A percentile compares a stretch with the other conserved stretches of the same genome.
Evolutionary conservation across 2,797 vertebrate species (phyloP).

Genomic region (Melopsittacus undulatus): DNA sequence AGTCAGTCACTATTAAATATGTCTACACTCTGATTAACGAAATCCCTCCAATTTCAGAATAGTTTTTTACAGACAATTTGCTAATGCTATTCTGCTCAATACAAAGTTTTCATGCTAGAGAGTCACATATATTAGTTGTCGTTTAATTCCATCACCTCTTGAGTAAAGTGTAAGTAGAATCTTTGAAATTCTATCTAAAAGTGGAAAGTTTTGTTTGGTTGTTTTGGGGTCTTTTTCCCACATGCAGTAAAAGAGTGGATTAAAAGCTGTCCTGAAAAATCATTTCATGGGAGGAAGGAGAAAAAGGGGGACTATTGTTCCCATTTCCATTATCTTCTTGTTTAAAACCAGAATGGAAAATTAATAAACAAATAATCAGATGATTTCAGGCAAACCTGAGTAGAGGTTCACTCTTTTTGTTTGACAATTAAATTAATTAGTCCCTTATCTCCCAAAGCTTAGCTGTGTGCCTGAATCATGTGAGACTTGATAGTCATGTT

Average conservation of each 20-base stretch:
- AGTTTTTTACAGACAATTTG: background rate
- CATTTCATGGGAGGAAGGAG: background rate
- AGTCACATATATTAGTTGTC: background rate
- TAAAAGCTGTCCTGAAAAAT: background rate
- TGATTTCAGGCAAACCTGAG: background rate
- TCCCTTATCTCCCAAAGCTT: background rate
- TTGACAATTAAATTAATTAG: conserved; percentile 28
- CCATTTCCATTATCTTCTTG: background rate
- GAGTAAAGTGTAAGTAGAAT: background rate
- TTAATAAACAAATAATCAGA: background rate
- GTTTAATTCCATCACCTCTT: background rate
- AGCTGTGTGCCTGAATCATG: background rate
- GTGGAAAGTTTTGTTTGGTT: background rate
- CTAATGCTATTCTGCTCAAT: fast-evolving
- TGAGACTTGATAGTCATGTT: background rate
- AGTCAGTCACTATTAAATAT: background rate
- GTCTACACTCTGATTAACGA: background rate
- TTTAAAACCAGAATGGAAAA: background rate
- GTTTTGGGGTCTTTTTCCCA: background rate
- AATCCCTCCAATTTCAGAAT: background rate
- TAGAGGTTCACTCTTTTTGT: background rate
- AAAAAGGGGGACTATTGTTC: background rate
- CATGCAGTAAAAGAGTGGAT: background rate
- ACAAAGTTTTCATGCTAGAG: background rate
- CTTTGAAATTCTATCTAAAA: background rate